Evolutionary conservation across 2,888 invertebrate species (phyloP), one percentile per base, ranked within the genome.

Genomic region (Aproaerema taeniolella): DNA sequence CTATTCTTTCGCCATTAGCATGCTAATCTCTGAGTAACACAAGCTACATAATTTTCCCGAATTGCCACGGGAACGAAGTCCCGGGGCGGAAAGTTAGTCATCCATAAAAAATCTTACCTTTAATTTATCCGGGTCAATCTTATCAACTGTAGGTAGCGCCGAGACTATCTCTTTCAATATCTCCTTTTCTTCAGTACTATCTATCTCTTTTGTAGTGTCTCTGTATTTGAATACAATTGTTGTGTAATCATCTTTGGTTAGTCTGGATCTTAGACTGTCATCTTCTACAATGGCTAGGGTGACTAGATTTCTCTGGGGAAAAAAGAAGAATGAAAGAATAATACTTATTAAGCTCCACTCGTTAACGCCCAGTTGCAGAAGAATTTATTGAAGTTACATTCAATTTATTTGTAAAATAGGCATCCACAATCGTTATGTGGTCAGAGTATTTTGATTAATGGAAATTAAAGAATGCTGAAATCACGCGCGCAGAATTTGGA

Each of bases 91-190:
- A n/a, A n/a, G n/a, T n/a, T n/a, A n/a, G n/a, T n/a, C n/a, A n/a
- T n/a, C n/a, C n/a, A n/a, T n/a, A n/a, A n/a, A n/a, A n/a, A n/a
- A 26, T 39, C 36, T 25, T 58, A 83, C 85, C 75, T 74, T 76
- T 7, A 85, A 54, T 41, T 65, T 62, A 0, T 69, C 67, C 0
- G 75, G 69, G 16, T 58, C 67, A 43, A 86, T 61, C 11, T 55
- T 39, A 32, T 75, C 64, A 16, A 75, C 47, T 20, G 53, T 64
- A 1, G 83, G 81, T 33, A 86, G 41, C 1, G 65, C 43, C 1
- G 64, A 58, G 1, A 73, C 63, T 20, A 82, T 72, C 31, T 67
- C 64, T 24, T 57, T 59, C 8, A 82, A 31, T 24, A 86, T 58
- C 4, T 64, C 62, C 8, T 63, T 67, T 38, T 83, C 85, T 6